Evolutionary conservation across 2,797 vertebrate genomes (phyloP).

Genomic region (Acipenser ruthenus): DNA sequence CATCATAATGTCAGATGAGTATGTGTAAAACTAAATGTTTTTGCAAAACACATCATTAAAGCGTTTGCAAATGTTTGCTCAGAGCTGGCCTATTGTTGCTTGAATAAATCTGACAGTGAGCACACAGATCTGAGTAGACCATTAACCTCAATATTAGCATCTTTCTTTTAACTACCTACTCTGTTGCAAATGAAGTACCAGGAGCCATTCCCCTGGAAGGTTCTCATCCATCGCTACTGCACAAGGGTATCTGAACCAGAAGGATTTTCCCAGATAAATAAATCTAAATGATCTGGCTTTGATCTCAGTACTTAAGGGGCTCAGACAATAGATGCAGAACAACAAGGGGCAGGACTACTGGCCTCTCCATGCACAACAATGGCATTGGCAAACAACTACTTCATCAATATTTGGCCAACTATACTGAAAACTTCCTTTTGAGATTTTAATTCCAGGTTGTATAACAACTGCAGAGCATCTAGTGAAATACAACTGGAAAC

Average conservation of each 20-base stretch:
- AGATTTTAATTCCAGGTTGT: constrained; percentile 92
- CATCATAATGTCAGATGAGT: too few relatives aligned
- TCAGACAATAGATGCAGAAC: constrained; percentile 79
- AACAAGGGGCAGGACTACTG: constrained; percentile 76
- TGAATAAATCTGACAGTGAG: neutral
- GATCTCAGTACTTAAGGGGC: constrained; percentile 87
- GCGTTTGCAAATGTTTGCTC: too few relatives aligned
- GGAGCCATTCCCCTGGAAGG: neutral
- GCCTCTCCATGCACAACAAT: constrained; percentile 79
- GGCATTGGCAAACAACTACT: constrained; percentile 93
- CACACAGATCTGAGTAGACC: neutral
- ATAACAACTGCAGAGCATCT: constrained; percentile 68
- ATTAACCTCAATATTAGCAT: neutral
- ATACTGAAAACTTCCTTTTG: constrained; percentile 87
- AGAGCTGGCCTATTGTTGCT: neutral
- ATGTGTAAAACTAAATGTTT: too few relatives aligned
- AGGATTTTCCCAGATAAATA: constrained; percentile 91
- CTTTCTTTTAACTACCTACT: neutral
- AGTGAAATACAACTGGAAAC: constrained; percentile 57
- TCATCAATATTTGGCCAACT: constrained; percentile 99
- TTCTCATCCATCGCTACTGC: constrained; percentile 49
- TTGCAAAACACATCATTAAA: too few relatives aligned
- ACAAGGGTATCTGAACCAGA: constrained; percentile 45
- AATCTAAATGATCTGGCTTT: constrained; percentile 91
- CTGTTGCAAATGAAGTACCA: constrained; percentile 3